Evolutionary conservation across 2,888 invertebrate genomes (phyloP), one percentile per base, ranked within the genome.

Genomic region (Busseola fusca): DNA sequence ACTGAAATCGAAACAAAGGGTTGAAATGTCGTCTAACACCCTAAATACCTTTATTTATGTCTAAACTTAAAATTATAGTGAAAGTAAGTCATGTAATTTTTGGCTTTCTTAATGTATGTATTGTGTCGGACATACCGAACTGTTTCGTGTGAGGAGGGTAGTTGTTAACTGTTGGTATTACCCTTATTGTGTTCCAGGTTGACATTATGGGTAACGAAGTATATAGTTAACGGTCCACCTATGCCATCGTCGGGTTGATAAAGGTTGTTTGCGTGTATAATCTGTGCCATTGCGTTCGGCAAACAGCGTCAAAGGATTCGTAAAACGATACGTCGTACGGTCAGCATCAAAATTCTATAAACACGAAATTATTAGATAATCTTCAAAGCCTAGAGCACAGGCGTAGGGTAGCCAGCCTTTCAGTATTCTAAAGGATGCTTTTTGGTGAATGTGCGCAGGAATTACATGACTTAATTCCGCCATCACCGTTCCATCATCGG

Each of bases 1-100:
- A 84, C 79, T 78, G 78, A 86, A 85, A 81, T 81, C 74, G 83
- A 84, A 69, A 86, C 86, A 85, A 88, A 88, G 86, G 87, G 86
- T 74, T 75, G 74, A 73, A 87, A 89, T 87, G 85, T 86, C 85
- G 81, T 70, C 78, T 76, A 65, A 71, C 30, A 72, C 77, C 79
- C 80, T 84, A 73, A 69, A 74, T 65, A 76, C 87, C 84, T 86
- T 88, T 87, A 86, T 86, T 84, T 83, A 79, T 37, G 52, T 56
- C 64, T 58, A 58, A 40, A 58, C 50, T 73, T 82, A 63, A 69
- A 74, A 69, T 73, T 79, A 64, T 60, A 52, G 60, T 59, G 72
- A 64, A 72, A 70, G 56, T 66, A 76, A 83, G 76, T 78, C 79
- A 72, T 58, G 62, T 72, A 83, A 82, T 83, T 83, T 81, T 80